Conservation (phyloP, 2,888 invertebrate species). For the Smittia sp. region DNA sequence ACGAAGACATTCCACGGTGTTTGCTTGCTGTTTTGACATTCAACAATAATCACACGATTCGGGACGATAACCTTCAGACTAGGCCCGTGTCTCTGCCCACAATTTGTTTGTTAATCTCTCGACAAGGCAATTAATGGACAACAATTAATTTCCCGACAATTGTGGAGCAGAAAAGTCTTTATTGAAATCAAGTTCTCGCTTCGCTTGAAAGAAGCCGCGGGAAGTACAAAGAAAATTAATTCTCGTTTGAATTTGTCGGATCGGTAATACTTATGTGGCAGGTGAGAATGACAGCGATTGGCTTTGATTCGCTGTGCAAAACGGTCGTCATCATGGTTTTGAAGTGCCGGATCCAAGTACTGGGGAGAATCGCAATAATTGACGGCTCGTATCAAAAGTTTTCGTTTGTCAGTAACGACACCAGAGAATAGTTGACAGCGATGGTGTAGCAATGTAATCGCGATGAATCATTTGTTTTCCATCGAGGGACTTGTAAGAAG, state of each 20-base stretch:
- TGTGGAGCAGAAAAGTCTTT: not conserved
- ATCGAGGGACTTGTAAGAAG: too few relatives aligned
- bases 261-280: slow-evolving; percentile 6
- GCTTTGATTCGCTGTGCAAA: not conserved
- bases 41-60: not conserved
- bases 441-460: too few relatives aligned
- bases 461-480: too few relatives aligned
- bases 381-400: slow-evolving; percentile 12
- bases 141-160: not conserved
- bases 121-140: not conserved
- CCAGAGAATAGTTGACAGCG: too few relatives aligned
- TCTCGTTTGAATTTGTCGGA: not conserved
- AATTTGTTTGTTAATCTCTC: not conserved
- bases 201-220: not conserved
- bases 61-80: slow-evolving; percentile 1
- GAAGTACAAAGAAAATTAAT: not conserved
- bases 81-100: not conserved
- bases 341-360: not conserved
- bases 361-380: slow-evolving; percentile 4
- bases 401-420: too few relatives aligned
- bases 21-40: not conserved
- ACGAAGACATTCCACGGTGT: not conserved
- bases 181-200: not conserved
- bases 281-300: not conserved
- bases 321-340: not conserved